Evolutionary conservation across 2,113 vertebrate genomes (phyloP).

Genomic region (Oryctolagus cuniculus): DNA sequence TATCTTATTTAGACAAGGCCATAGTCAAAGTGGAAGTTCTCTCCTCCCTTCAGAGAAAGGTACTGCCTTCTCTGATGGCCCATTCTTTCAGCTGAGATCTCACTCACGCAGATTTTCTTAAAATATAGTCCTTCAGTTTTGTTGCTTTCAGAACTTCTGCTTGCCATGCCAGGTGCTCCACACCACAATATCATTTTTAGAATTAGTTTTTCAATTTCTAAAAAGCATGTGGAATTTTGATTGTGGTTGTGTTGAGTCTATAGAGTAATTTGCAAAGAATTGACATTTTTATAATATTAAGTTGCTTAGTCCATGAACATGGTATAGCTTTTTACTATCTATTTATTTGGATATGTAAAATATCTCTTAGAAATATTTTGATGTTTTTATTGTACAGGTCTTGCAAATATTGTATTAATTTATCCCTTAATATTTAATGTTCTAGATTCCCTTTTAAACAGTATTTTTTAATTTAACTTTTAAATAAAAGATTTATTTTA

Average conservation of each 20-base stretch:
- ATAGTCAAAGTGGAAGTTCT: too few relatives aligned
- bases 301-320: neutral
- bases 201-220: neutral
- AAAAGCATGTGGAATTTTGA: constrained; percentile 10
- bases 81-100: too few relatives aligned
- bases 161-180: neutral
- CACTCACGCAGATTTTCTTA: neutral
- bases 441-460: neutral
- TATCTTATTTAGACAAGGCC: too few relatives aligned
- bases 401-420: constrained; percentile 39
- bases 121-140: constrained; percentile 23
- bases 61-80: too few relatives aligned
- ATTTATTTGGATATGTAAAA: neutral
- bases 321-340: neutral
- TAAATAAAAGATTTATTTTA: too few relatives aligned
- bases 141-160: constrained; percentile 40
- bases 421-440: constrained; percentile 6
- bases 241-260: neutral
- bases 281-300: neutral
- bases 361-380: neutral
- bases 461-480: neutral
- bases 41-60: too few relatives aligned
- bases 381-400: neutral
- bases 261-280: constrained; percentile 14
- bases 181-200: constrained; percentile 13